Evolutionary conservation across 2,113 vertebrate species (phyloP), one percentile per base, ranked within the genome.

Genomic region (Macroglossus sobrinus): DNA sequence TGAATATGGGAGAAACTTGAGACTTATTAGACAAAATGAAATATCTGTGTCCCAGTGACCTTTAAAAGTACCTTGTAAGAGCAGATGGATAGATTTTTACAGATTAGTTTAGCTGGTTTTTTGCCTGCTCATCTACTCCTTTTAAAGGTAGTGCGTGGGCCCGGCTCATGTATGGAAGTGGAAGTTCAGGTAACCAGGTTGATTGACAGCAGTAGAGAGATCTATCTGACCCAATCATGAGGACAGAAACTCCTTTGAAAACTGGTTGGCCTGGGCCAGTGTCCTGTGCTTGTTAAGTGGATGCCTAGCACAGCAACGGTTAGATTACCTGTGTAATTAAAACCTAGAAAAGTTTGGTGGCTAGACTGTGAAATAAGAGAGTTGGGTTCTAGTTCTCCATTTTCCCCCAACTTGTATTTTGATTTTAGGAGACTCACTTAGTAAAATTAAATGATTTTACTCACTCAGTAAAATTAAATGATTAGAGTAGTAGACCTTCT

Each of bases 21-120:
- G 84, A 89, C 63, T 97, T 95, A 85, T 7, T 92, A 71, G 55
- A 87, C 72, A 76, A 69, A 92, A 47, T 82, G 81, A 94, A 96
- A 53, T 96, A 80, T 89, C 78, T 92, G 78, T 95, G 89, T 53
- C 71, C 91, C 81, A 74, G 26, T 95, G 89, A 95, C 47, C 78
- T 91, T 92, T 88, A 74, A 86, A 93, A 94, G 89, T 79, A 71
- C 61, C 79, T 94, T 94, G 45, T 95, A 89, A 94, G 78, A 95
- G n/a, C 63, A 96, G 57, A 84, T 91, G 85, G 76, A 50, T 71
- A 93, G 96, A 79, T 89, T 96, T 95, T 95, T 93, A 91, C 92
- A 85, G 78, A 91, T 97, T 86, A 84, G 57, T 85, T 87, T 90
- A 50, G 53, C 50, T 95, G 91, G 72, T 78, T 84, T 57, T 71